Base-by-base conservation (phyloP, 1,140 invertebrate genomes). In the Dendrolimus punctatus region DNA sequence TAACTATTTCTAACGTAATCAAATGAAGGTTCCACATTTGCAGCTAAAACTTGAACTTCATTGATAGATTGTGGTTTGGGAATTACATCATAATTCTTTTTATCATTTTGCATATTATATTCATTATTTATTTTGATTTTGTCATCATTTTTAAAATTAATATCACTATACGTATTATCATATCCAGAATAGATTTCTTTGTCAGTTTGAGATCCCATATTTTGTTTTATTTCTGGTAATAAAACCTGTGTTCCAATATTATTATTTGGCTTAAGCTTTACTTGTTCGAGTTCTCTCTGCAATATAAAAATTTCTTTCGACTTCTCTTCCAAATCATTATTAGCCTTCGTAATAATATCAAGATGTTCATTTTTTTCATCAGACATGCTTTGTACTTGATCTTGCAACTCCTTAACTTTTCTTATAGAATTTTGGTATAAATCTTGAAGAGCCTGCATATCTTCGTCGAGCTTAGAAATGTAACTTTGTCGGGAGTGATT, bases 1-100 rank as follows among this genome's bases (percentile, higher is more conserved):
- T 80, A 79, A 40, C 54, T 66, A 49, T 49, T 71, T 66, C 66
- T 74, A 5, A 71, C 57, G 36, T 60, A 65, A 54, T 71, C 66
- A 58, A 68, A 68, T 45, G 58, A 46, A 6, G 64, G 64, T 49
- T 74, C 68, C 41, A 76, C 40, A 56, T 64, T 68, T 9, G 68
- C 68, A 39, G 68, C 62, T 40, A 80, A 56, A 50, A 77, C 64
- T 72, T 77, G 68, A 37, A 81, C 64, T 62, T 81, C 72, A 56
- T 78, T 76, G 38, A 57, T 4, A 37, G 55, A 51, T 53, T 61
- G 47, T 6, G 51, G 55, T 53, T 50, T 68, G 37, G 59, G 45
- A 51, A 52, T 50, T 43, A 53, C 9, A 6, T 42, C 45, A 44
- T 60, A 44, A 6, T 36, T 45, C 38, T 45, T 39, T 38, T 45